Evolutionary conservation across 2,888 invertebrate species (phyloP), one percentile per base, ranked within the genome.

Genomic region (Pollenia griseotomentosa): DNA sequence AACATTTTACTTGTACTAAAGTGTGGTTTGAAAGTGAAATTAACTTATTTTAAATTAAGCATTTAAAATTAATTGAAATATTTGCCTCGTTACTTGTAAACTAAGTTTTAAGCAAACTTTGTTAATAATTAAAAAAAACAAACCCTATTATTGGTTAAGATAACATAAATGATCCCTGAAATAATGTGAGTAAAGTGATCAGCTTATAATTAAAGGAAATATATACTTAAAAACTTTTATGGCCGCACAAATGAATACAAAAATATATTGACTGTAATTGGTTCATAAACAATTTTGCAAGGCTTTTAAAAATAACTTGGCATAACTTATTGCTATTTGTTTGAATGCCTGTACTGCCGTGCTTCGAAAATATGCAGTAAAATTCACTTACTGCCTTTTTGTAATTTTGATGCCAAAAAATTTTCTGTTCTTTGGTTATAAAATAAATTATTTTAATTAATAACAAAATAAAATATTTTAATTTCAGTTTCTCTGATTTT

Each of bases 21-120:
- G 14, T 73, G 33, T 63, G 40, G 12, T 83, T 77, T 79, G 75
- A 86, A 83, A 86, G 86, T 86, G 83, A 86, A 86, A 86, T 74
- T 82, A 79, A 82, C 42, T 66, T 83, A 80, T 70, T 55, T 83
- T 61, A 16, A 86, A 79, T 75, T 46, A 61, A 51, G 75, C 70
- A 55, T 79, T 79, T 51, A 86, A 70, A 79, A 61, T 75, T 59
- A 71, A 83, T 66, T 83, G n/a, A 44, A 74, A 33, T 59, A 48
- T 59, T 71, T 19, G 4, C 7, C 10, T 46, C 14, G 33, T 33
- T 33, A 33, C 33, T 6, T 33, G 33, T 33, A 6, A 33, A 33
- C 33, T 33, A 33, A 33, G 33, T 33, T 33, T 33, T 33, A 40
- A 70, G 16, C 9, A 51, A 48, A 14, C 4, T 16, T n/a, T 57